Evolutionary conservation across 1,140 invertebrate genomes (phyloP).

Genomic region (Drosophila tsacasi): DNA sequence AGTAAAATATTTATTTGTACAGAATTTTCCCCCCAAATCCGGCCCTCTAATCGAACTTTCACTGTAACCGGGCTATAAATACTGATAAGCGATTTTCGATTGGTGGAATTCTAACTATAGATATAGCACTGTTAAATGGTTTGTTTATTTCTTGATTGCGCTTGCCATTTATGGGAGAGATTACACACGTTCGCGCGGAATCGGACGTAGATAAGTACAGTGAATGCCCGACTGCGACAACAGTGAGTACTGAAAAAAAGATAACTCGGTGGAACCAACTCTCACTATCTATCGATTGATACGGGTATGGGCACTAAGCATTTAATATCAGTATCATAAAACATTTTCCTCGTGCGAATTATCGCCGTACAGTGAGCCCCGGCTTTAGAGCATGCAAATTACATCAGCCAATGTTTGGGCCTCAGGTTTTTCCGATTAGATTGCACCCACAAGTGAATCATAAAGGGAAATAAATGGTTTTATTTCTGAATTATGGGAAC

Average conservation of each 20-base stretch:
- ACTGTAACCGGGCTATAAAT: slow-evolving; percentile 29
- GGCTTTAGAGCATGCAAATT: slow-evolving; percentile 33
- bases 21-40: not conserved
- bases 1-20: not conserved
- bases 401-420: slow-evolving; percentile 37
- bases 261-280: slow-evolving; percentile 8
- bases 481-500: slow-evolving; percentile 15
- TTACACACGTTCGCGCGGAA: slow-evolving; percentile 18
- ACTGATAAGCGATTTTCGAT: slow-evolving; percentile 54
- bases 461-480: slow-evolving; percentile 4
- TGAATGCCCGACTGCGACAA: slow-evolving; percentile 13
- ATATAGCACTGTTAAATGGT: slow-evolving; percentile 25
- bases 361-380: slow-evolving; percentile 20
- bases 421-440: slow-evolving; percentile 27
- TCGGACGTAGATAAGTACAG: slow-evolving; percentile 37
- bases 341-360: not conserved
- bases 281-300: slow-evolving; percentile 19
- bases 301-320: not conserved
- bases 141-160: slow-evolving; percentile 48
- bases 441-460: slow-evolving; percentile 15
- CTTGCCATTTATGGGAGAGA: slow-evolving; percentile 31
- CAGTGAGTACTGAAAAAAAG: not conserved
- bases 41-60: not conserved
- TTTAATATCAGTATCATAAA: slow-evolving; percentile 9
- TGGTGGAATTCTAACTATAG: slow-evolving; percentile 25